A percentile compares a stretch with the other conserved stretches of the same genome.
Conservation (phyloP, 2,888 invertebrate genomes). For the Apocheima hispidaria region DNA sequence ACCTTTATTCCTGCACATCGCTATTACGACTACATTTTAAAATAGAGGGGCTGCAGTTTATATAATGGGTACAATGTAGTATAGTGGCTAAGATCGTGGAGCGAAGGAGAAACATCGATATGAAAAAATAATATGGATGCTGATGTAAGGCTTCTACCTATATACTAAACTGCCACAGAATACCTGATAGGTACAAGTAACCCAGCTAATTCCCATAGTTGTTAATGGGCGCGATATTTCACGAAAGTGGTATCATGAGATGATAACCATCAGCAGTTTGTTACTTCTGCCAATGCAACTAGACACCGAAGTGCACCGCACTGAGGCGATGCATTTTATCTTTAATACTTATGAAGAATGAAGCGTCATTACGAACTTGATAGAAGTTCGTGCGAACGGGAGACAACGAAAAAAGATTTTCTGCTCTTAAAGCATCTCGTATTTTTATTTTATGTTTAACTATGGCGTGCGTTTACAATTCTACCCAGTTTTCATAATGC, state of each 20-base stretch:
- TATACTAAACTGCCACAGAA: not conserved
- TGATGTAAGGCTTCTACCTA: not conserved
- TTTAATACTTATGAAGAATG: not conserved
- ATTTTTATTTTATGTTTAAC: too few relatives aligned
- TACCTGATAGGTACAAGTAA: not conserved
- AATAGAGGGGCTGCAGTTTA: too few relatives aligned
- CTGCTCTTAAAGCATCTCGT: too few relatives aligned
- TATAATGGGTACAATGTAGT: too few relatives aligned
- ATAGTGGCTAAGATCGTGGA: too few relatives aligned
- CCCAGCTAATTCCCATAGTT: slow-evolving; percentile 4
- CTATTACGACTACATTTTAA: too few relatives aligned
- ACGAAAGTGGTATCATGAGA: slow-evolving; percentile 57
- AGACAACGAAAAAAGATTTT: too few relatives aligned
- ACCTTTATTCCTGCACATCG: too few relatives aligned
- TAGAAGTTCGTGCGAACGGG: slow-evolving; percentile 3
- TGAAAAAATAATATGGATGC: too few relatives aligned
- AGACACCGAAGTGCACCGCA: slow-evolving; percentile 55
- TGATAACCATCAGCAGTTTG: slow-evolving; percentile 59
- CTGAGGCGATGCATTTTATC: slow-evolving; percentile 46
- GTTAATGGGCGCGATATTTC: slow-evolving; percentile 36
- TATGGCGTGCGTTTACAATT: slow-evolving; percentile 38
- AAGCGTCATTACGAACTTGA: not conserved
- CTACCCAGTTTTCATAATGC: slow-evolving; percentile 29
- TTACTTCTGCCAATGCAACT: slow-evolving; percentile 73
- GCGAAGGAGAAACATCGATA: too few relatives aligned